Evolutionary conservation across 2,888 invertebrate genomes (phyloP).

Genomic region (Poecilus cupreus): DNA sequence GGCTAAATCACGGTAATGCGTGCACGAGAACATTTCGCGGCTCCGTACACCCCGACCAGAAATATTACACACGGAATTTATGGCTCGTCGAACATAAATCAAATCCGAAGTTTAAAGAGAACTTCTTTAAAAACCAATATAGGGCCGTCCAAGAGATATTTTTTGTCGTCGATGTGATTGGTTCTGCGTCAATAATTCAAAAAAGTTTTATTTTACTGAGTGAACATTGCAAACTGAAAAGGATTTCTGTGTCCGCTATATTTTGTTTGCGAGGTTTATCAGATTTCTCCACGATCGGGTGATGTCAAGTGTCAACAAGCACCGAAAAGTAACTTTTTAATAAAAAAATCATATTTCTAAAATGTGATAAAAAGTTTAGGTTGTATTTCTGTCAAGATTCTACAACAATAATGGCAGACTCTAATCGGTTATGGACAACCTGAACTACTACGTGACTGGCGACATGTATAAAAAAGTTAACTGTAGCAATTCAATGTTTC

Average conservation of each 20-base stretch:
- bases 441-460: background rate
- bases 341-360: constrained; percentile 42
- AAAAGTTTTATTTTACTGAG: constrained; percentile 42
- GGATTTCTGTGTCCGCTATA: constrained; percentile 43
- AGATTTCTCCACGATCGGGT: constrained; percentile 12
- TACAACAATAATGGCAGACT: constrained; percentile 2
- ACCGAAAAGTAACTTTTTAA: constrained; percentile 47
- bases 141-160: background rate
- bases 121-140: constrained; percentile 24
- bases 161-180: constrained; percentile 2
- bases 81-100: constrained; percentile 47
- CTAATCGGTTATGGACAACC: constrained; percentile 25
- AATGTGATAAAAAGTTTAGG: constrained; percentile 19
- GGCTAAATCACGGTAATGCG: constrained; percentile 37
- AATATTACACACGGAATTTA: constrained; percentile 44
- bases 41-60: background rate
- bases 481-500: too few relatives aligned
- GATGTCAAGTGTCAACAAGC: constrained; percentile 50
- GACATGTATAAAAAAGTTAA: background rate
- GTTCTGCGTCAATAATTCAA: constrained; percentile 45
- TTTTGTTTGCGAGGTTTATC: constrained; percentile 40
- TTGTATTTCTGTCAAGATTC: constrained; percentile 6
- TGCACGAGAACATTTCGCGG: background rate
- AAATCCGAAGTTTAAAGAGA: constrained; percentile 6
- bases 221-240: constrained; percentile 1